These are phyloP conservation scores for Pelobates cultripes DNA, from an alignment of 2,797 vertebrate genomes.

Conservation along the genomic window DNA sequence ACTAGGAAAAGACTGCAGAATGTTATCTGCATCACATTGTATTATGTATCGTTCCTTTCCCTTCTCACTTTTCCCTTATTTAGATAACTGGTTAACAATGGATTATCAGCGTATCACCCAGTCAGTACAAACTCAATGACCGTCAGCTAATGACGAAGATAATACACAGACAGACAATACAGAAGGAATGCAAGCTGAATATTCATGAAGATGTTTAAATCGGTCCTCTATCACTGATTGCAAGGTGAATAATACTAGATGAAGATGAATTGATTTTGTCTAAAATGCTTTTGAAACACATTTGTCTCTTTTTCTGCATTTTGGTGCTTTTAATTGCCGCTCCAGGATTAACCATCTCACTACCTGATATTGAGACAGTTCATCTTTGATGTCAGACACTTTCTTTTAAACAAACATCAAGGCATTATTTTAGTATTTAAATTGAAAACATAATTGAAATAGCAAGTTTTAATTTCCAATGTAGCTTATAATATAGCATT, in stretches of 20 bases:
- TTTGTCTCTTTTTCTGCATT: slow-evolving; percentile 32
- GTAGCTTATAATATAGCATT: too few species aligned
- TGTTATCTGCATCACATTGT: too few species aligned
- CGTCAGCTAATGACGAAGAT: slow-evolving; percentile 40
- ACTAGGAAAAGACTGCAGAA: too few species aligned
- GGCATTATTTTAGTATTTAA: too few species aligned
- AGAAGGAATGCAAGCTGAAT: slow-evolving; percentile 34
- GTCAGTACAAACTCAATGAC: not conserved
- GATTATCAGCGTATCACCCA: too few species aligned
- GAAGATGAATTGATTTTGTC: slow-evolving; percentile 51
- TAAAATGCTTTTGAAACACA: slow-evolving; percentile 47
- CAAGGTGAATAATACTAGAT: slow-evolving; percentile 46
- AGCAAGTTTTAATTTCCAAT: too few species aligned
- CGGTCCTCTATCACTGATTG: slow-evolving; percentile 40
- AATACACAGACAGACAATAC: slow-evolving; percentile 17
- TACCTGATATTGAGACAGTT: not conserved
- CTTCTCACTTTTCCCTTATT: too few species aligned
- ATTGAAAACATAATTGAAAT: too few species aligned
- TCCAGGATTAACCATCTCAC: slow-evolving; percentile 24
- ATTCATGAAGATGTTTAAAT: slow-evolving; percentile 46
- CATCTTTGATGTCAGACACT: too few species aligned
- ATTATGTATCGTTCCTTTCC: too few species aligned
- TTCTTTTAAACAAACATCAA: too few species aligned
- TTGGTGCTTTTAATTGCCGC: slow-evolving; percentile 15
- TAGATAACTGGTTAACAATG: too few species aligned